Evolutionary conservation across 2,113 vertebrate genomes (phyloP), one percentile per base, ranked within the genome.

Genomic region (Cepphus grylle): DNA sequence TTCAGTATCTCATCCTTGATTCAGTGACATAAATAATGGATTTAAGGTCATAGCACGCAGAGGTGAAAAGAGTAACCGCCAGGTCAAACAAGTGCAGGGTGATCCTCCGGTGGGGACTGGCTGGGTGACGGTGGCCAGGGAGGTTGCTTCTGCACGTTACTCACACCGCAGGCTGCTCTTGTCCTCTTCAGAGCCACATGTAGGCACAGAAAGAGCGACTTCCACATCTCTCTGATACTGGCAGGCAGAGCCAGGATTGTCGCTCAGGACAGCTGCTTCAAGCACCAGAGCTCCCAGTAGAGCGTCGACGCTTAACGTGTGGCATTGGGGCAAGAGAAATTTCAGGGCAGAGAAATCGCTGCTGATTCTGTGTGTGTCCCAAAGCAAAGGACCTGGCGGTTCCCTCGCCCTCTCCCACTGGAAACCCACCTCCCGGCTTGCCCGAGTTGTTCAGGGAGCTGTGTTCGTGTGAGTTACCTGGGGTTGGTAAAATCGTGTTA

Each of bases 211-310:
- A 88, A 80, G 40, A 67, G 45, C 0, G 2, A 81, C 29, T 86
- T 93, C 52, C 56, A 45, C 55, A 45, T 42, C 47, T 71, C 59
- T 96, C 81, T 66, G 19, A 9, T 40, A 36, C 26, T 32, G 50
- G 9, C 82, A 61, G 67, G 66, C 82, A 73, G 63, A 50, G 62
- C 50, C 36, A 52, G 76, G 52, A 10, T 12, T 56, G 47, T 50
- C 47, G 63, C 83, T 86, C 42, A 55, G 96, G 92, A 45, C 92
- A 94, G 88, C 90, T 93, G 55, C 85, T 77, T 76, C 29, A 91
- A 94, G 86, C 32, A 74, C 42, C 72, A 84, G 65, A 67, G 72
- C 82, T 71, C 81, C 42, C 63, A 55, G 11, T 8, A 6, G 4
- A 10, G n/a, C 15, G 12, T 29, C 4, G 17, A 26, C 53, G 20